Conservation (phyloP, 2,113 vertebrate species). For the Microcebus griseorufus region DNA sequence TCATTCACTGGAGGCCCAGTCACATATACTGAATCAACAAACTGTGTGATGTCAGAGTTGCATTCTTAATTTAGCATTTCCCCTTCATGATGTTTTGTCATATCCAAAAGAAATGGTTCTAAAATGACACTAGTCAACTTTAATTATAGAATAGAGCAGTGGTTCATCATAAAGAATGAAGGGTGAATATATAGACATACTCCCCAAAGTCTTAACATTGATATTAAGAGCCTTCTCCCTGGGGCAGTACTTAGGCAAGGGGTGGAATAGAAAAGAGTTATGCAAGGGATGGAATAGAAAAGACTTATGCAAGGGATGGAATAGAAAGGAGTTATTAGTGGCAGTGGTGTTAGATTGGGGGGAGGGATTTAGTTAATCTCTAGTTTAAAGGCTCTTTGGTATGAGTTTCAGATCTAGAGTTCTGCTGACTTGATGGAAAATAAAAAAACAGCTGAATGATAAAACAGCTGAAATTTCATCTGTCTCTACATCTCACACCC, state of each 20-base stretch:
- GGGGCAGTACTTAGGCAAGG: background rate
- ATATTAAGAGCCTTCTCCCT: background rate
- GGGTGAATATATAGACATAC: background rate
- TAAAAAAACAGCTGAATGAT: background rate
- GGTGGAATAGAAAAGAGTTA: background rate
- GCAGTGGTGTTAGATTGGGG: background rate
- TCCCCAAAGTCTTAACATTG: background rate
- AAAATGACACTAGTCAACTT: background rate
- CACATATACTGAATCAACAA: background rate
- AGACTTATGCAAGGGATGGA: background rate
- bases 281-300: background rate
- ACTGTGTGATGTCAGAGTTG: background rate
- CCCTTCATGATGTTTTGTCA: background rate
- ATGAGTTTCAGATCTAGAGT: conserved; percentile 21
- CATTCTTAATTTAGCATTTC: background rate
- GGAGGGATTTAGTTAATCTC: background rate
- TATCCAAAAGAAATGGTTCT: background rate
- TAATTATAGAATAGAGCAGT: background rate
- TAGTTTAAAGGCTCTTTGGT: background rate
- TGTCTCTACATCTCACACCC: background rate
- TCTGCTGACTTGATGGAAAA: background rate
- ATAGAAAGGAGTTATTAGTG: background rate
- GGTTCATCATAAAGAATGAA: background rate
- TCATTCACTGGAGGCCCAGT: background rate
- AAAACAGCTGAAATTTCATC: background rate